These are phyloP conservation scores for Heliconius congener DNA, from an alignment of 1,140 invertebrate genomes.

Conservation along the genomic window DNA sequence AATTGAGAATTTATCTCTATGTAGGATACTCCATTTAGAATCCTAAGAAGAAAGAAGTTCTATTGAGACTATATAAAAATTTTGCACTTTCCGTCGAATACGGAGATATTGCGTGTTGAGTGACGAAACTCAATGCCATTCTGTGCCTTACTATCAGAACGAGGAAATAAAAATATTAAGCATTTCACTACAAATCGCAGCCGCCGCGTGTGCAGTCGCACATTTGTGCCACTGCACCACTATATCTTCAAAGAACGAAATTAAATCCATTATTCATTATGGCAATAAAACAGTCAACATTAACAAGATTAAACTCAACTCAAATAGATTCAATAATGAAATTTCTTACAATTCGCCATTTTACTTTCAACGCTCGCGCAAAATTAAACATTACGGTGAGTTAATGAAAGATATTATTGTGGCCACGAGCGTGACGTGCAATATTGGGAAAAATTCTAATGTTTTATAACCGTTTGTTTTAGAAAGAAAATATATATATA, in stretches of 20 bases:
- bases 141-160: not conserved
- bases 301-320: constrained; percentile 19
- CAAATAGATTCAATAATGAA: constrained; percentile 32
- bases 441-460: not conserved
- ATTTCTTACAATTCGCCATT: constrained; percentile 27
- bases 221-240: not conserved
- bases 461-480: not conserved
- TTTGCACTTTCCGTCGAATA: too few relatives aligned
- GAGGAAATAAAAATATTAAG: not conserved
- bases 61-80: too few relatives aligned
- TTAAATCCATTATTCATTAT: not conserved
- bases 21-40: too few relatives aligned
- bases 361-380: constrained; percentile 27
- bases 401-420: constrained; percentile 23
- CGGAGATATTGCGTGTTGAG: not conserved
- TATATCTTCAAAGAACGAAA: not conserved
- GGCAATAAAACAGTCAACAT: constrained; percentile 5
- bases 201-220: not conserved
- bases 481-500: too few relatives aligned
- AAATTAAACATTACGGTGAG: constrained; percentile 29
- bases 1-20: too few relatives aligned
- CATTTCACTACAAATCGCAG: not conserved
- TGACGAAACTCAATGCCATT: not conserved
- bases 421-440: constrained; percentile 27
- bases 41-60: too few relatives aligned